Evolutionary conservation across 2,888 invertebrate species (phyloP), one percentile per base, ranked within the genome.

Genomic region (Creontiades dilutus): DNA sequence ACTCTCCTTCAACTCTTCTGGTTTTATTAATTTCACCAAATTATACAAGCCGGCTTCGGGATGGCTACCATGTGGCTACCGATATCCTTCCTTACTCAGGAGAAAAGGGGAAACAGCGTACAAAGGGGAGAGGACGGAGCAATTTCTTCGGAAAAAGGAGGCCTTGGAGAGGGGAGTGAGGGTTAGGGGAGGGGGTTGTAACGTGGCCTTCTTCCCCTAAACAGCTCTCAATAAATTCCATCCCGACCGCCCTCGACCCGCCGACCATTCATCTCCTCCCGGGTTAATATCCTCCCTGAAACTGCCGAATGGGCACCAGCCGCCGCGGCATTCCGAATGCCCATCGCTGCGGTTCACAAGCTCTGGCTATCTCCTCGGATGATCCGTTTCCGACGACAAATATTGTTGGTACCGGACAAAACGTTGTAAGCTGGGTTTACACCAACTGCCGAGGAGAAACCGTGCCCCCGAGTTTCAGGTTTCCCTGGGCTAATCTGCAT

Each of bases 161-260:
- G 68, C 0, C n/a, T 68, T n/a, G n/a, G 68, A 19, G 68, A 12
- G 23, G 23, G 13, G 19, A 13, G 7, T 9, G 0, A 68, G 23
- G 68, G 52, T 2, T 2, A 12, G 3, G 23, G 61, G 7, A 23
- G 68, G 23, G 68, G 68, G 68, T 23, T 68, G 68, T 68, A 23
- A 23, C 27, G 5, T 23, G 23, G 9, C 19, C 27, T 68, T 19
- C 68, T 23, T 68, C 68, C 19, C 23, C 68, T 23, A 68, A 68
- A 68, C 68, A 68, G 68, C 68, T 68, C 68, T 12, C 68, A 68
- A 68, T 68, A 68, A 68, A 68, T 68, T 68, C 68, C 19, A 23
- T 27, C 68, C 27, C 68, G 27, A 23, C 7, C 16, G 27, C 68
- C 68, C 68, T 27, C 68, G 68, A 68, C 68, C 23, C 19, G 68